These are phyloP conservation scores for Ailuropoda melanoleuca DNA, from an alignment of 2,113 vertebrate genomes.

Conservation along the genomic window DNA sequence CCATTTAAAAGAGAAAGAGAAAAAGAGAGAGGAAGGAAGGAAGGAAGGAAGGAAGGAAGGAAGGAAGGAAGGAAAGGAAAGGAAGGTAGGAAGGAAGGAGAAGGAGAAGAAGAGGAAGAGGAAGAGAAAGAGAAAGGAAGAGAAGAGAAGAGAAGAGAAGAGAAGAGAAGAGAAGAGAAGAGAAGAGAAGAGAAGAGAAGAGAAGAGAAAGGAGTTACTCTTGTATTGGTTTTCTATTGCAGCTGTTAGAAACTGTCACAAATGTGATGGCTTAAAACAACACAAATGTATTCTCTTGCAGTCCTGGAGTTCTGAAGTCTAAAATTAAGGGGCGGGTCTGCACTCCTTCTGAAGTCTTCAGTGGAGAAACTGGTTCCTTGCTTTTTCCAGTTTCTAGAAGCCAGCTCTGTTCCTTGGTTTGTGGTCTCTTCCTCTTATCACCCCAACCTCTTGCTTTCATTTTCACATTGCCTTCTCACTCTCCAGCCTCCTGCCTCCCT, in stretches of 20 bases:
- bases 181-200: too few species aligned
- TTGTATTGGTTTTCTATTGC: background rate
- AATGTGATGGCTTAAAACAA: background rate
- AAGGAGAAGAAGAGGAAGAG: too few species aligned
- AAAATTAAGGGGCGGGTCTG: background rate
- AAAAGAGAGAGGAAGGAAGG: too few species aligned
- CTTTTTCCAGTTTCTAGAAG: background rate
- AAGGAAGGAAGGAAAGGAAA: too few species aligned
- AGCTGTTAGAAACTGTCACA: background rate
- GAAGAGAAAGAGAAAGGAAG: too few species aligned
- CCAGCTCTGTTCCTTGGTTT: background rate
- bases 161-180: too few species aligned
- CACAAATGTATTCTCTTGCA: background rate
- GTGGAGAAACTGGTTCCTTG: background rate
- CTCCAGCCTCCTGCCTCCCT: background rate
- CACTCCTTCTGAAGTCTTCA: background rate
- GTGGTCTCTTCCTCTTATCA: background rate
- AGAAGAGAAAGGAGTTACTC: background rate
- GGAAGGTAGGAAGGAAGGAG: too few species aligned
- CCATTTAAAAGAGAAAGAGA: too few species aligned
- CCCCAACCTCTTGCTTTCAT: background rate
- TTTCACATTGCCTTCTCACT: background rate
- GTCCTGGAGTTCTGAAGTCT: background rate
- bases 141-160: too few species aligned
- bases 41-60: too few species aligned